A percentile compares a stretch with the other conserved stretches of the same genome.
Evolutionary conservation across 2,797 vertebrate genomes (phyloP).

Genomic region (Anolis apletophallus): DNA sequence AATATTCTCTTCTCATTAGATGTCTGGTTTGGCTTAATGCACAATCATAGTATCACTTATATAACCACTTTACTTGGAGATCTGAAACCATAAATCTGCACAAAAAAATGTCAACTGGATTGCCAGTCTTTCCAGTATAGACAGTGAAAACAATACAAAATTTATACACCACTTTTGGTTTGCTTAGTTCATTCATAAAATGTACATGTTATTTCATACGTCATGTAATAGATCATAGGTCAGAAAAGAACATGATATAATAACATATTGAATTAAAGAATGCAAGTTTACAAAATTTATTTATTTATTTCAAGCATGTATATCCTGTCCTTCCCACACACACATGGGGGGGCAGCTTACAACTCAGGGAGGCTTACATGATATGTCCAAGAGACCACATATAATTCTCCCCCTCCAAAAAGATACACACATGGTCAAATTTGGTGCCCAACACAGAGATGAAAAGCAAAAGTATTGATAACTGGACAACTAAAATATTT

Average conservation of each 20-base stretch:
- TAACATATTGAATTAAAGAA: not conserved
- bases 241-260: not conserved
- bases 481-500: not conserved
- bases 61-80: constrained; percentile 70
- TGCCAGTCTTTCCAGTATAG: constrained; percentile 5
- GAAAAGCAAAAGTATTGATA: not conserved
- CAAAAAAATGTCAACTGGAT: constrained; percentile 63
- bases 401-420: not conserved
- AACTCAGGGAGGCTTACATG: no score
- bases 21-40: constrained; percentile 75
- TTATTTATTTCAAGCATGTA: no score
- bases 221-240: not conserved
- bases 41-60: constrained; percentile 60
- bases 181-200: not conserved
- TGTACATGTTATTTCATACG: not conserved
- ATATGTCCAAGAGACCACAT: not conserved
- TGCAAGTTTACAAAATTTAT: not conserved
- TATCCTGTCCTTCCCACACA: no score
- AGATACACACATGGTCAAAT: not conserved
- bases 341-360: no score
- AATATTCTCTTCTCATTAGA: constrained; percentile 66
- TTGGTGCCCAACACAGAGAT: not conserved
- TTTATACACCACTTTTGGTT: not conserved
- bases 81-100: constrained; percentile 64
- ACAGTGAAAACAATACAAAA: not conserved